These are phyloP conservation scores for Hyposoter didymator DNA, from an alignment of 2,888 invertebrate genomes.

Conservation along the genomic window DNA sequence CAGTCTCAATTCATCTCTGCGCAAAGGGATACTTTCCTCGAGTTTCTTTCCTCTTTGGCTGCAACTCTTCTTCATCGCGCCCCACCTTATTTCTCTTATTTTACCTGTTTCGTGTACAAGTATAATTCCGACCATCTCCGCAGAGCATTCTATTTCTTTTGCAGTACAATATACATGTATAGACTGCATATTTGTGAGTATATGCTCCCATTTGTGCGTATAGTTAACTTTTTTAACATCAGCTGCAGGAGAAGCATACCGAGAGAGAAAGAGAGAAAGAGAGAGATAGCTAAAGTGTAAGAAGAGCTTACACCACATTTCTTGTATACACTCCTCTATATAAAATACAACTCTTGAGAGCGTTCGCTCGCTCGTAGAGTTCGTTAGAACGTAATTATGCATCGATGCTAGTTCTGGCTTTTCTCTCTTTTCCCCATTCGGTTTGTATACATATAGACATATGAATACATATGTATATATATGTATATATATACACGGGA, in stretches of 20 bases:
- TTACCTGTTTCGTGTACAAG: constrained; percentile 29
- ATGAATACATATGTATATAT: too few relatives aligned
- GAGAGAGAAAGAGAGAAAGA: neutral
- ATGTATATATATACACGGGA: neutral
- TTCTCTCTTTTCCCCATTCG: constrained; percentile 26
- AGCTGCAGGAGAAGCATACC: neutral
- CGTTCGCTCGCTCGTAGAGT: constrained; percentile 46
- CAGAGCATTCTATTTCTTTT: constrained; percentile 31
- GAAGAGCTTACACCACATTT: constrained; percentile 36
- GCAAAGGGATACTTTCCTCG: constrained; percentile 44
- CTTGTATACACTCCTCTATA: constrained; percentile 32
- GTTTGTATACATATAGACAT: constrained; percentile 19
- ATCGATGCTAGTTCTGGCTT: constrained; percentile 60
- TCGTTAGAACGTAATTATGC: constrained; percentile 69
- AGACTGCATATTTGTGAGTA: neutral
- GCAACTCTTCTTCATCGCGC: constrained; percentile 6
- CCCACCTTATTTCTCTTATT: constrained; percentile 5
- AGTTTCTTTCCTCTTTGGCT: constrained; percentile 13
- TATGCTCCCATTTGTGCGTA: constrained; percentile 23
- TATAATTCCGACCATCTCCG: constrained; percentile 23
- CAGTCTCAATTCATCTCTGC: constrained; percentile 10
- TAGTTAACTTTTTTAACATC: constrained; percentile 35
- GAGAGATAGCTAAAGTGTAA: constrained; percentile 19
- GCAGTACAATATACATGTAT: neutral
- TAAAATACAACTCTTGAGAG: constrained; percentile 23